phyloP scores from a whole-genome alignment of 1,140 invertebrate species.

The Orchesella cincta region DNA sequence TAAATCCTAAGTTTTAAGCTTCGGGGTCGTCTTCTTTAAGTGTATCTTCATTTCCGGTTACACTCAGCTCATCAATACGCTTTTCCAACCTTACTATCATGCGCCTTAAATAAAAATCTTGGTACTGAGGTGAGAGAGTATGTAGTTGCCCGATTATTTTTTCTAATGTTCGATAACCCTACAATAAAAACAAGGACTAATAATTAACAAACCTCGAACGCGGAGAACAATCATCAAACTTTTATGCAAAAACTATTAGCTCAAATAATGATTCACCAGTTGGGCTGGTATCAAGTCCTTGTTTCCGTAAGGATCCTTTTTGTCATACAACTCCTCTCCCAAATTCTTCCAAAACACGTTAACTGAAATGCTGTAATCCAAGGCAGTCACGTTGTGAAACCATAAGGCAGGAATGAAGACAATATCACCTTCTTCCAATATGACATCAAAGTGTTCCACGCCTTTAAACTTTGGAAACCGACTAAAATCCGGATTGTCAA shows the following conservation, averaged over 20 bases:
- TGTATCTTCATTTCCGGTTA: background rate
- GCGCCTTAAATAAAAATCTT: constrained; percentile 60
- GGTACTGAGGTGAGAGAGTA: constrained; percentile 60
- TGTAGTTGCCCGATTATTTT: constrained; percentile 59
- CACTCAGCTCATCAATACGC: constrained; percentile 28
- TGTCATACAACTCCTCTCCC: constrained; percentile 58
- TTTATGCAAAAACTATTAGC: background rate
- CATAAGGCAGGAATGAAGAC: constrained; percentile 67
- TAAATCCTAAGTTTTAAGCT: too few species aligned
- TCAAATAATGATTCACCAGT: constrained; percentile 49
- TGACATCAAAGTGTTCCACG: constrained; percentile 57
- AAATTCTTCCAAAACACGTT: constrained; percentile 67
- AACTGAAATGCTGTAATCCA: constrained; percentile 62
- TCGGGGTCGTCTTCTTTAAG: too few species aligned
- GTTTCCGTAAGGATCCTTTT: constrained; percentile 65
- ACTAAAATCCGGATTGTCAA: constrained; percentile 60
- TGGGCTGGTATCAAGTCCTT: constrained; percentile 60
- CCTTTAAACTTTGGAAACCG: constrained; percentile 61
- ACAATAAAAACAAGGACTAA: constrained; percentile 39
- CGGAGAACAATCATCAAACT: background rate
- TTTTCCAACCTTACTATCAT: constrained; percentile 53
- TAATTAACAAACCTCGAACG: background rate
- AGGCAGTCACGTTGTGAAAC: constrained; percentile 64
- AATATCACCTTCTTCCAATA: constrained; percentile 62
- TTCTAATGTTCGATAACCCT: constrained; percentile 60